A percentile compares a stretch with the other conserved stretches of the same genome.
phyloP scores from a whole-genome alignment of 2,888 invertebrate species.

The Tillus elongatus region DNA sequence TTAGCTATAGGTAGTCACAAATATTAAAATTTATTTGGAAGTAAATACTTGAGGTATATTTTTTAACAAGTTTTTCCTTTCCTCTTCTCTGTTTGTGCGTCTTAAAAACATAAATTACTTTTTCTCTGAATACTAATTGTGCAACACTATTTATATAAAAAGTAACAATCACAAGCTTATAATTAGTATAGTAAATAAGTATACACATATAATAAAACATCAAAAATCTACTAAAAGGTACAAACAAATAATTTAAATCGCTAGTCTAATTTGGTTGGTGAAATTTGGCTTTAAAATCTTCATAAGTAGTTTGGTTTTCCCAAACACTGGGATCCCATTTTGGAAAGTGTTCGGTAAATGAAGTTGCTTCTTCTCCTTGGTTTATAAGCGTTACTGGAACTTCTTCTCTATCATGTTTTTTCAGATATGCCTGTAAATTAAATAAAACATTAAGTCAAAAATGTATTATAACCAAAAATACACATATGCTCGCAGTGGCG shows the following conservation, averaged over 20 bases:
- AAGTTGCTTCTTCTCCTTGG: constrained; percentile 65
- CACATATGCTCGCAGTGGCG: too few relatives aligned
- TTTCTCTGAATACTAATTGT: too few relatives aligned
- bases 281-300: constrained; percentile 43
- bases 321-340: constrained; percentile 62
- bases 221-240: neutral
- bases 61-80: too few relatives aligned
- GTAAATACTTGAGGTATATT: too few relatives aligned
- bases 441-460: constrained; percentile 3
- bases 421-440: constrained; percentile 46
- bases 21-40: too few relatives aligned
- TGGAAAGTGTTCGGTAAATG: constrained; percentile 68
- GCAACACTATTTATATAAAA: too few relatives aligned
- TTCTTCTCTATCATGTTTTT: constrained; percentile 51
- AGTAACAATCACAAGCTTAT: too few relatives aligned
- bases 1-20: too few relatives aligned
- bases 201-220: constrained; percentile 1
- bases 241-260: constrained; percentile 3
- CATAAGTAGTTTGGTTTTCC: constrained; percentile 47
- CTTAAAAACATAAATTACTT: too few relatives aligned
- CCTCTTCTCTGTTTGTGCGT: too few relatives aligned
- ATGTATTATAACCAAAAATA: too few relatives aligned
- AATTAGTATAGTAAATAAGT: too few relatives aligned
- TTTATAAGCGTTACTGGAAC: constrained; percentile 60
- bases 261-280: constrained; percentile 37